These are phyloP conservation scores for Odocoileus hemionus DNA, from an alignment of 2,113 vertebrate species.

Conservation along the genomic window DNA sequence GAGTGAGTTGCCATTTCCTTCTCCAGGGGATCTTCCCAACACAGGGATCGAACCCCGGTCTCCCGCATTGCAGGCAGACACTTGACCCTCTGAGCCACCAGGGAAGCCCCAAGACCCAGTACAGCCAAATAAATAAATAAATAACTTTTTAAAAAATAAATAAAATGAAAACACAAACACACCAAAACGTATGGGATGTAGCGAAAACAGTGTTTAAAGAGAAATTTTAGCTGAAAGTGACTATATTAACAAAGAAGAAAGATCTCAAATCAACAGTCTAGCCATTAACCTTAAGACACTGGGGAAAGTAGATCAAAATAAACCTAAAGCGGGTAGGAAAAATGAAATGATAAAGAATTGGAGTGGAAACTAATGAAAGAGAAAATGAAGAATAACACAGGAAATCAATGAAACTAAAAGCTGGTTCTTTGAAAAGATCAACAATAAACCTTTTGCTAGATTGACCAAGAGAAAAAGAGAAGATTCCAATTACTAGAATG, in stretches of 20 bases:
- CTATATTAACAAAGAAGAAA: neutral
- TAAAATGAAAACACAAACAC: neutral
- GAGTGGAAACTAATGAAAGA: neutral
- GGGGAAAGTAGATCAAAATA: neutral
- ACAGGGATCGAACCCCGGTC: no score
- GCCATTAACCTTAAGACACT: neutral
- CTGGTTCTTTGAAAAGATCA: neutral
- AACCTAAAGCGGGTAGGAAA: neutral
- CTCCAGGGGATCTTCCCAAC: no score
- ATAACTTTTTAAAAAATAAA: neutral
- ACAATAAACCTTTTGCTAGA: neutral
- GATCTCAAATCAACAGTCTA: neutral
- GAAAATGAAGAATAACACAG: neutral
- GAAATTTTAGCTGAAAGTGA: neutral
- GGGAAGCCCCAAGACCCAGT: neutral
- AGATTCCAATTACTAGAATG: neutral
- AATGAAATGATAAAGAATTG: neutral
- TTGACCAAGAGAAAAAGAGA: neutral
- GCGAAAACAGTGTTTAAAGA: neutral
- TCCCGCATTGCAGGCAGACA: no score
- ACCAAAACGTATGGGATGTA: neutral
- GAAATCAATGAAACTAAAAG: neutral
- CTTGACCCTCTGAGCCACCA: no score
- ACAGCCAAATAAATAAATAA: neutral
- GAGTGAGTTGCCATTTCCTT: no score